Base-by-base conservation (phyloP, 2,113 vertebrate species). In the Petrocephalus zakoni region DNA sequence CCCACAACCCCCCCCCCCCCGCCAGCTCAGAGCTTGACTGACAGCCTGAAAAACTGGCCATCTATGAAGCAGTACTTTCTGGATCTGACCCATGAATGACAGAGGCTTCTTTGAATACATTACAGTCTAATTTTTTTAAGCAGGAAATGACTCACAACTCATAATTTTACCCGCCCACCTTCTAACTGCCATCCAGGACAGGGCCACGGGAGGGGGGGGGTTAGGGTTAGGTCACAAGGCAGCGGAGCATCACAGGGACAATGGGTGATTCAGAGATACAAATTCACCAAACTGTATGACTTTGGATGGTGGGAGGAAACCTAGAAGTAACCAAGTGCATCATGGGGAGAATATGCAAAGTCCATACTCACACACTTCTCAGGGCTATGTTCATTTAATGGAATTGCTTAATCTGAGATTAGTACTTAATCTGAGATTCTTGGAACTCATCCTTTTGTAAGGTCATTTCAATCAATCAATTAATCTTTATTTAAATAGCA, bases 381-480 rank as follows among this genome's bases (percentile, higher is more conserved):
- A 42, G 42, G 42, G 3, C 42, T 42, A 42, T n/a, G 53, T 15
- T 58, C 42, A 72, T 89, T 88, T 87, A 90, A 87, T 56, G 64
- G 87, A 92, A 42, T 51, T 47, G 22, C 90, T 89, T 91, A 86
- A 86, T 87, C 90, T 88, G 52, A 52, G 85, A 90, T 58, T 78
- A 51, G 88, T 88, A 15, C n/a, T n/a, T n/a, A n/a, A n/a, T n/a
- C n/a, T n/a, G n/a, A n/a, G n/a, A n/a, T 21, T 86, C 87, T 88
- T 83, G 82, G 47, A 68, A 56, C n/a, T 49, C 83, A 89, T 89
- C 72, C 89, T 88, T 90, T 87, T 89, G 64, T 84, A 83, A 19
- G 51, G 46, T 83, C 2, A 52, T 17, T 49, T 81, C 22, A 64
- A 64, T 11, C 61, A 64, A 29, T 29, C 3, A 68, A 61, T 21